Evolutionary conservation across 2,888 invertebrate species (phyloP), one percentile per base, ranked within the genome.

Genomic region (Ischnus inquisitorius): DNA sequence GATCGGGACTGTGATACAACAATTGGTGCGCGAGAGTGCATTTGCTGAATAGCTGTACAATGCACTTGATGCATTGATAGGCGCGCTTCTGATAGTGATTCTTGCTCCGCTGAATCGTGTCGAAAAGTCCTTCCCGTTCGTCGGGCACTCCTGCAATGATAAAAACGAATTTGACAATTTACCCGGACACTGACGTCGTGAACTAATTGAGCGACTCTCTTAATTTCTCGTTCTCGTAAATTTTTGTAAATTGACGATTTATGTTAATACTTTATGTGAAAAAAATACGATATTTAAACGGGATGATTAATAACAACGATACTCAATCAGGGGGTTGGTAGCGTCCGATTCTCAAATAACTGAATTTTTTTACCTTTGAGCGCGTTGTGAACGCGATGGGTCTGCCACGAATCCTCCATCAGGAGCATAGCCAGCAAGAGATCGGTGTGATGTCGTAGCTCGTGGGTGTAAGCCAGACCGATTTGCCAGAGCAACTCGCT

Each of bases 351-450:
- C 5, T 5, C 3, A 5, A 34, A 34, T 34, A 34, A 1, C 34
- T 34, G 34, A 10, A 25, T 60, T 54, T 60, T 54, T 79, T 87
- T 94, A 94, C 97, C 99, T 95, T 98, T 98, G 65, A 99, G 95
- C 14, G 98, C 98, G 92, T 98, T 98, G 92, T 98, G 97, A 91
- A 99, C 97, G 88, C 99, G 96, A 93, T 98, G 98, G 88, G 97
- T 97, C 93, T 99, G 99, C 99, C 99, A 99, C 28, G 98, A 98
- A 94, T 99, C 99, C 91, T 98, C 98, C 92, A 99, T 96, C 64
- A 98, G 94, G 88, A 99, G 94, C 94, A 99, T 96, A 84, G 97
- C 97, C 54, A 98, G 94, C 79, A 99, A 95, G 79, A 98, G 95
- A 93, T 99, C 99, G 57, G 98, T 96, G 93, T 98, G 98, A 87